phyloP scores from a whole-genome alignment of 2,113 vertebrate genomes.

The Tragulus kanchil region DNA sequence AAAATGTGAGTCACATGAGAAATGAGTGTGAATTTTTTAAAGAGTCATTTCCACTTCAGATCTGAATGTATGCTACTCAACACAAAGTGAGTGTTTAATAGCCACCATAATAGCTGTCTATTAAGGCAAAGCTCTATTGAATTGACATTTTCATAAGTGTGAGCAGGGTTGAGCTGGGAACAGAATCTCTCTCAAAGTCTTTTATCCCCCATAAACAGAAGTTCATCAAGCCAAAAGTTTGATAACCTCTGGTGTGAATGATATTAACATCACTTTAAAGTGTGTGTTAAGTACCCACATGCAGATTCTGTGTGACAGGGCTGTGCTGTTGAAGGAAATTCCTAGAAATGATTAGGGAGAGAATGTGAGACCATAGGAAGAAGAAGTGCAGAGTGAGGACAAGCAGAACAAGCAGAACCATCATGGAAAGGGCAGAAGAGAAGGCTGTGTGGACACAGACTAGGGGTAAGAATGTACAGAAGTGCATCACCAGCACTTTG shows the following conservation, averaged over 20 bases:
- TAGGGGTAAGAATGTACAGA: not conserved
- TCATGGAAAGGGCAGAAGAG: not conserved
- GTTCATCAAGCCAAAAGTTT: not conserved
- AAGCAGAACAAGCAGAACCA: not conserved
- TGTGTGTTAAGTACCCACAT: not conserved
- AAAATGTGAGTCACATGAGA: slow-evolving; percentile 62
- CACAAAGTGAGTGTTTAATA: slow-evolving; percentile 12
- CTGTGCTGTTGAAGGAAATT: not conserved
- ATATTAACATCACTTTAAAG: slow-evolving; percentile 38
- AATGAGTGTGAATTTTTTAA: not conserved
- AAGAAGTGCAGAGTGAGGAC: not conserved
- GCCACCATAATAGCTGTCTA: not conserved
- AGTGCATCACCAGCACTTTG: not conserved
- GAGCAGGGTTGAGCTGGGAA: not conserved
- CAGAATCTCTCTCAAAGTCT: not conserved
- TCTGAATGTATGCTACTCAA: slow-evolving; percentile 8
- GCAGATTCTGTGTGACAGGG: slow-evolving; percentile 9
- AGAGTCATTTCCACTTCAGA: slow-evolving; percentile 41
- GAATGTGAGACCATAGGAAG: not conserved
- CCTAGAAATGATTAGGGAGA: slow-evolving; percentile 10
- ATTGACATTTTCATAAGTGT: not conserved
- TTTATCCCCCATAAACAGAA: not conserved
- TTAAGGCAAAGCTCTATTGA: not conserved
- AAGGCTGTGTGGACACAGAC: not conserved
- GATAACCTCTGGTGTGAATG: not conserved